Evolutionary conservation across 2,113 vertebrate genomes (phyloP).

Genomic region (Cephalopterus ornatus): DNA sequence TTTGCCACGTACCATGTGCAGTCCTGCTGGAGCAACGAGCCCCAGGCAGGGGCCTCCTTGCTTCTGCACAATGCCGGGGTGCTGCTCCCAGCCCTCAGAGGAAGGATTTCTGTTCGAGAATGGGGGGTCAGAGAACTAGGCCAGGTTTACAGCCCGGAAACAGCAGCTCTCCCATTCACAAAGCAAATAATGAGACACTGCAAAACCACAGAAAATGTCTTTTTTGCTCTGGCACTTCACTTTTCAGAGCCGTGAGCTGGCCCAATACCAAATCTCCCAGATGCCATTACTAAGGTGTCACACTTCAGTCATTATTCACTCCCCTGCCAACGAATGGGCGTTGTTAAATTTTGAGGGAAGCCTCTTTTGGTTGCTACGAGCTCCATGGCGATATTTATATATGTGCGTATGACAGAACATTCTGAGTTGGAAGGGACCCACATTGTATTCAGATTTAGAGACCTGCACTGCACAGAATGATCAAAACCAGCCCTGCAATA

Average conservation of each 20-base stretch:
- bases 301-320: neutral
- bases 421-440: neutral
- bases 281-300: neutral
- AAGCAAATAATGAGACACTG: neutral
- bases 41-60: neutral
- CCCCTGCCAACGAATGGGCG: accelerated
- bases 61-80: accelerated
- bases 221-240: accelerated
- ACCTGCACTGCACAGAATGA: neutral
- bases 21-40: accelerated
- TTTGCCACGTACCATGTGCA: neutral
- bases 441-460: accelerated
- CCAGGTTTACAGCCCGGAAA: neutral
- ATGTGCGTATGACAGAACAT: too few relatives aligned
- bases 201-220: neutral
- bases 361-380: neutral
- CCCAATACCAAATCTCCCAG: neutral
- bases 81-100: neutral
- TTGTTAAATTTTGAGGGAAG: neutral
- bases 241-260: neutral
- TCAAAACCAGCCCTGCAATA: neutral
- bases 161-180: neutral
- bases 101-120: neutral
- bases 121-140: neutral
- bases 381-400: too few relatives aligned